These are phyloP conservation scores for Drosophila meridionalis DNA, from an alignment of 2,888 invertebrate species.

Conservation along the genomic window DNA sequence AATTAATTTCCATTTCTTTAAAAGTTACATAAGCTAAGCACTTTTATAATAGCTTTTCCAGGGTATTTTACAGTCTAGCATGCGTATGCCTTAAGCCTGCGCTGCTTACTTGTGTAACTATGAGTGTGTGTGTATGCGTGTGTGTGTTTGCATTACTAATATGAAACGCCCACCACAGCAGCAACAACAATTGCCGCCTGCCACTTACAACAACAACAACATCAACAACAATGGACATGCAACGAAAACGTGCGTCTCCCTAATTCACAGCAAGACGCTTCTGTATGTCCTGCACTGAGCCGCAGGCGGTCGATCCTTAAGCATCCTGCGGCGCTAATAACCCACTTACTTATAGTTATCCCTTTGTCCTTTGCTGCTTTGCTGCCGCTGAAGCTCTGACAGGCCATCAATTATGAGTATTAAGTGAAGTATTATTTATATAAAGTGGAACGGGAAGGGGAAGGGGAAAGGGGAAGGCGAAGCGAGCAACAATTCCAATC, in stretches of 20 bases:
- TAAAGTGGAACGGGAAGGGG: constrained; percentile 20
- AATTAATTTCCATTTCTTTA: too few relatives aligned
- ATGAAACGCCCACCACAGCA: constrained; percentile 67
- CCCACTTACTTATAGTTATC: constrained; percentile 82
- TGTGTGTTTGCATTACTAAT: constrained; percentile 72
- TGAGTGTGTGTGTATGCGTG: constrained; percentile 9
- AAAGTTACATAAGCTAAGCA: neutral
- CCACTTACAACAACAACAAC: constrained; percentile 19
- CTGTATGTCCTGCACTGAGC: constrained; percentile 48
- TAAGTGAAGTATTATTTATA: constrained; percentile 53
- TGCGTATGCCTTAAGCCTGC: neutral
- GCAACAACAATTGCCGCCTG: constrained; percentile 37
- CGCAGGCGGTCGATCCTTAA: constrained; percentile 58
- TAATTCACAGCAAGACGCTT: constrained; percentile 72
- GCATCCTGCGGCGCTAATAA: constrained; percentile 82
- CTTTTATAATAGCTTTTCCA: too few relatives aligned
- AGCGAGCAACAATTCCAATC: constrained; percentile 65
- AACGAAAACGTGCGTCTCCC: constrained; percentile 65
- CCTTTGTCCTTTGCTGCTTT: constrained; percentile 57
- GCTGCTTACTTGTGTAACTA: constrained; percentile 11
- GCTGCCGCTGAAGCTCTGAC: constrained; percentile 35
- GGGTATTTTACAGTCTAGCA: neutral
- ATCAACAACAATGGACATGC: constrained; percentile 9
- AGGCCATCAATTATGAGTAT: constrained; percentile 74
- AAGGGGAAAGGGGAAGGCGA: constrained; percentile 16